Base-by-base conservation (phyloP, 2,888 invertebrate genomes). In the Oeneis ivallda region DNA sequence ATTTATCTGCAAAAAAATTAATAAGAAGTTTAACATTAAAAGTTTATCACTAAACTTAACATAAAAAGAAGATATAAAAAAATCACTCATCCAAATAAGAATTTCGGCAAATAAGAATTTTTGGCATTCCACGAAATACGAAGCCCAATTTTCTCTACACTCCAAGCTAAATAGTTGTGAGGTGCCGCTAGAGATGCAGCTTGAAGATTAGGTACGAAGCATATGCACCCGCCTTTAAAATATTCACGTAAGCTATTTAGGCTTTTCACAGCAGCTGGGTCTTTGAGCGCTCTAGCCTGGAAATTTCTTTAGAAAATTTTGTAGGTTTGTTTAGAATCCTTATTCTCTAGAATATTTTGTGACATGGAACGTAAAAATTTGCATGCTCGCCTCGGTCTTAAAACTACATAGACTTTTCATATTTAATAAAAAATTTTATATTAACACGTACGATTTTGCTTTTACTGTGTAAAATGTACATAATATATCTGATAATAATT, bases 161-260 rank as follows among this genome's bases (percentile, higher is more conserved):
- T 57, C 57, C n/a, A 54, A 17, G 15, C 37, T 45, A 43, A 43
- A 57, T 57, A 57, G 43, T 19, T 43, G 26, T 6, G 34, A 47
- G 34, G 47, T 7, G 47, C 34, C 34, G 13, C 34, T 15, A 32
- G 26, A 34, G 17, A 60, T 60, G 60, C 60, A 60, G 17, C 41
- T 26, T 32, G 34, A 41, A 61, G 43, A 57, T 63, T 67, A 26
- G 26, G 26, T 26, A 65, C 49, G 43, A 45, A 52, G 32, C n/a
- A n/a, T 54, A 59, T 57, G 47, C 19, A 32, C 60, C 47, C 37
- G 52, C 65, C 45, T 68, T 63, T 69, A 67, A 69, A 65, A 65
- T 67, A 67, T 69, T 64, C 66, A 54, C 62, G 54, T 56, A 53
- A 69, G 67, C 62, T 67, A 69, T 69, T 69, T 67, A 62, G 67